Evolutionary conservation across 2,888 invertebrate species (phyloP).

Genomic region (Drosophila kuntzei): DNA sequence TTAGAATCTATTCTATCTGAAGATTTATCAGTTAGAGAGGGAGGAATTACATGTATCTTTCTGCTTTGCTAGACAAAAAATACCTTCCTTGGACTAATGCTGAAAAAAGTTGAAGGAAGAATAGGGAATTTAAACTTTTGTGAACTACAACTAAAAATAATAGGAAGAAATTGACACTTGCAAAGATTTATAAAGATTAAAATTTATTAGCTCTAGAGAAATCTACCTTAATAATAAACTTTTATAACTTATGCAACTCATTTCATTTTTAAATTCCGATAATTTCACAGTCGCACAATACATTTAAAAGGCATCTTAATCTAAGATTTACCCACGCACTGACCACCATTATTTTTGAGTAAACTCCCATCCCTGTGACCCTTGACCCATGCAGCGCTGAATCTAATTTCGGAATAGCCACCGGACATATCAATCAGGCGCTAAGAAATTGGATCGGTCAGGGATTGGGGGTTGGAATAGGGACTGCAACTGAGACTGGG

Average conservation of each 20-base stretch:
- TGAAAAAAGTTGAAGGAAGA: no score
- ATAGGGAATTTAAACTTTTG: no score
- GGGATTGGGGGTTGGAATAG: conserved; percentile 15
- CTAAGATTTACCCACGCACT: conserved; percentile 1
- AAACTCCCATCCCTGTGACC: conserved; percentile 4
- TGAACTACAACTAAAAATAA: no score
- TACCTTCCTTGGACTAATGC: no score
- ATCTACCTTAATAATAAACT: no score
- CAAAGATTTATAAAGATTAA: no score
- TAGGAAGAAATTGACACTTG: not conserved
- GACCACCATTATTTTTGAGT: conserved; percentile 28
- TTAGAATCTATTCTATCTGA: no score
- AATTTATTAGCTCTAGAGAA: no score
- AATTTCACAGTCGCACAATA: not conserved
- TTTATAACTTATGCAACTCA: no score
- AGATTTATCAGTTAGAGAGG: not conserved
- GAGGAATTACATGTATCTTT: not conserved
- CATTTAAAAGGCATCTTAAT: not conserved
- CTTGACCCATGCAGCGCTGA: conserved; percentile 8
- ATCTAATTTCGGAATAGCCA: conserved; percentile 30
- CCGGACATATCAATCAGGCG: conserved; percentile 73
- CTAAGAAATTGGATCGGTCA: conserved; percentile 68
- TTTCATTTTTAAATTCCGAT: no score
- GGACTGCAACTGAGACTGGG: conserved; percentile 29
- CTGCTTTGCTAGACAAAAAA: no score